Base-by-base conservation (phyloP, 2,888 invertebrate genomes). In the Rotaria magnacalcarata region DNA sequence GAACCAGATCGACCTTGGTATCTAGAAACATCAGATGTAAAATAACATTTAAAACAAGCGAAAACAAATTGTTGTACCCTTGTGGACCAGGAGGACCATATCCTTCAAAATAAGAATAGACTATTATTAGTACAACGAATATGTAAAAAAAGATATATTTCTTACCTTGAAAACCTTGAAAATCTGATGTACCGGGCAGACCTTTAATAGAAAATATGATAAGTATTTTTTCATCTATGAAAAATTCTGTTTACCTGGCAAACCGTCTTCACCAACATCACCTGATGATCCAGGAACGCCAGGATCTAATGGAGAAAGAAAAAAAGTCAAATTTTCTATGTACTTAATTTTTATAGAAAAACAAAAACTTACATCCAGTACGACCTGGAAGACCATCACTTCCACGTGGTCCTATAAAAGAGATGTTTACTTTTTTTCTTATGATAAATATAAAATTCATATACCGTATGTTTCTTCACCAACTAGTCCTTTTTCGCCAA, bases 231-330 rank as follows among this genome's bases (percentile, higher is more conserved):
- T 16, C 19, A 19, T 34, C 16, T 6, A 34, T 67, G 14, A 19
- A 34, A 34, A 16, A 16, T 67, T 19, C 5, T 67, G 10, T n/a
- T 80, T 41, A 60, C 86, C 86, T 54, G 27, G 34, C 43, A 24
- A 50, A 43, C 86, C 86, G 21, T 80, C 10, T 52, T 50, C 54
- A 85, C 86, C 86, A 7, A 56, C 27, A 47, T 47, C 27, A 41
- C 86, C 86, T n/a, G 27, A 8, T 19, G n/a, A 56, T 52, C 86
- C 86, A 8, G 85, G 80, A 4, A 80, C 24, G 0, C 86, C 86
- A 21, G 80, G 80, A 47, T 80, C 80, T 80, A 47, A 10, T n/a
- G 8, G 16, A 60, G 11, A 67, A 67, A n/a, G 10, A 24, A 14
- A 47, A 24, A 47, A 21, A 52, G 1, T 8, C 50, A 50, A 14